Conservation (phyloP, 2,888 invertebrate genomes). For the Dasysyrphus albostriatus region DNA sequence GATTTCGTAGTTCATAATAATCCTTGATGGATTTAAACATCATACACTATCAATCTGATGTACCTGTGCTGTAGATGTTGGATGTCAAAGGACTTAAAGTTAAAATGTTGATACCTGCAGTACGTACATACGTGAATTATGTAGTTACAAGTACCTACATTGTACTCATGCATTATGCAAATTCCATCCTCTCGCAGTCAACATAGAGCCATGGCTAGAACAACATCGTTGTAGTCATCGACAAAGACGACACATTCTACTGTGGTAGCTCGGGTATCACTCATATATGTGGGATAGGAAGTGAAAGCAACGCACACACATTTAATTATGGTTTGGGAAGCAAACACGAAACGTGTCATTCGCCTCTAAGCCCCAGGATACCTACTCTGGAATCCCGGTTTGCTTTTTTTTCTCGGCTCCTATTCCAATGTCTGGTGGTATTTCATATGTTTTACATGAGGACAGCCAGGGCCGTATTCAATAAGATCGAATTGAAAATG, state of each 20-base stretch:
- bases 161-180: conserved; percentile 68
- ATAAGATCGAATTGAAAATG: too few relatives aligned
- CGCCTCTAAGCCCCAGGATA: conserved; percentile 72
- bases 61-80: not conserved
- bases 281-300: conserved; percentile 44
- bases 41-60: conserved; percentile 11
- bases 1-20: conserved; percentile 33
- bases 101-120: conserved; percentile 14
- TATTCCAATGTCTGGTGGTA: conserved; percentile 34
- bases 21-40: conserved; percentile 55
- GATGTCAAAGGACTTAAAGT: conserved; percentile 51
- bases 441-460: conserved; percentile 52
- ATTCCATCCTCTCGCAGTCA: conserved; percentile 50
- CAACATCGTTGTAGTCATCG: conserved; percentile 26
- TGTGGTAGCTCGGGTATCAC: conserved; percentile 26
- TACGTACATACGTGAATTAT: not conserved
- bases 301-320: conserved; percentile 54
- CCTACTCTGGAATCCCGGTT: conserved; percentile 44
- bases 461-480: conserved; percentile 4
- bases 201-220: conserved; percentile 3
- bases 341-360: conserved; percentile 71
- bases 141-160: conserved; percentile 33
- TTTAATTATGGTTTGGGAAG: conserved; percentile 55
- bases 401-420: conserved; percentile 11
- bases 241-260: conserved; percentile 8